phyloP scores from a whole-genome alignment of 2,797 vertebrate genomes.

The Mallotus villosus region DNA sequence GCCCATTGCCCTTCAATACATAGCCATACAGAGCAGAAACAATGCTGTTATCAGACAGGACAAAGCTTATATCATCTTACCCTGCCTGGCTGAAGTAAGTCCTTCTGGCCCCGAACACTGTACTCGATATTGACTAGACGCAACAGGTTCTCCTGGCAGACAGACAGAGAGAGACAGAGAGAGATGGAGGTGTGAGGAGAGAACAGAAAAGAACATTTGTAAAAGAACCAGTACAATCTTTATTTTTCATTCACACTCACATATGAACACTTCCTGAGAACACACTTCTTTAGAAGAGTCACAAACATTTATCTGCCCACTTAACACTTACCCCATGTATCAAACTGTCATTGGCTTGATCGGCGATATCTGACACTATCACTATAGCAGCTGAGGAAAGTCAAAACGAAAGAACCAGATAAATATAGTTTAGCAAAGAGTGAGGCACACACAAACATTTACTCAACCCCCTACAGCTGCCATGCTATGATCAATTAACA shows the following conservation, averaged over 20 bases:
- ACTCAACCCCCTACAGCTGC: background rate
- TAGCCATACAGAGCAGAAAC: slow-evolving; percentile 47
- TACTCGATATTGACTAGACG: slow-evolving; percentile 93
- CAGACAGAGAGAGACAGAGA: slow-evolving; percentile 26
- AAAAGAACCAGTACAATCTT: background rate
- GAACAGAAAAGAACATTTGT: slow-evolving; percentile 16
- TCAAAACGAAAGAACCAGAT: slow-evolving; percentile 10
- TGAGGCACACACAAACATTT: background rate
- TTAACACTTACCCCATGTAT: slow-evolving; percentile 87
- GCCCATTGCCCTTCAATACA: background rate
- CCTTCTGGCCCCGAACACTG: slow-evolving; percentile 86
- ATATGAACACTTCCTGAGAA: slow-evolving; percentile 2
- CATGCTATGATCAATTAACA: background rate
- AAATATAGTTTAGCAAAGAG: background rate
- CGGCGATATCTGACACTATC: slow-evolving; percentile 85
- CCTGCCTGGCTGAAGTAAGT: slow-evolving; percentile 90
- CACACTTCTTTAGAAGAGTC: background rate
- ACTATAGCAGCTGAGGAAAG: slow-evolving; percentile 79
- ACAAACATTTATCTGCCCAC: background rate
- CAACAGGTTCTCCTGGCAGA: slow-evolving; percentile 87
- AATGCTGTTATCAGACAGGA: slow-evolving; percentile 63
- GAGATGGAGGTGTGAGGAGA: slow-evolving; percentile 15
- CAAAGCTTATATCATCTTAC: slow-evolving; percentile 70
- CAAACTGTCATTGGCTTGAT: slow-evolving; percentile 87
- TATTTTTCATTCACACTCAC: slow-evolving; percentile 1